These are phyloP conservation scores for Hypomecis atomaria DNA, from an alignment of 2,888 invertebrate species.

Conservation along the genomic window DNA sequence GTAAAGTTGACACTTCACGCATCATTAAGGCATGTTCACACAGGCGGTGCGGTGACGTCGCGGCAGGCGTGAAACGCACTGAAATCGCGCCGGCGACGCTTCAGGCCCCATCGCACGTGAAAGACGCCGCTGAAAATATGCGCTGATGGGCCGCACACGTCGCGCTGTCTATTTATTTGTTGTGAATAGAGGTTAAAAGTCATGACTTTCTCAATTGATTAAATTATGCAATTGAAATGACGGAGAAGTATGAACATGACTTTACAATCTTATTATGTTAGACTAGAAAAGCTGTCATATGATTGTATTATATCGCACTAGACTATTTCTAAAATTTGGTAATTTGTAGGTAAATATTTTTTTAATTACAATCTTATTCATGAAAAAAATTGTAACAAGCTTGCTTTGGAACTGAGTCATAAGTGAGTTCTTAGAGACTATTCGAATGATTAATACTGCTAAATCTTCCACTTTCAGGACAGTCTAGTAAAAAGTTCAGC, in stretches of 20 bases:
- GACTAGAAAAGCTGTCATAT: not conserved
- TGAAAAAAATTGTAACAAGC: too few relatives aligned
- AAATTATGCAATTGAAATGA: slow-evolving; percentile 10
- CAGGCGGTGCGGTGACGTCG: slow-evolving; percentile 53
- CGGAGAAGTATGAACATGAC: not conserved
- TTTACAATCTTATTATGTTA: not conserved
- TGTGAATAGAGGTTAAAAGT: slow-evolving; percentile 21
- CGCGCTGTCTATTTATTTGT: slow-evolving; percentile 45
- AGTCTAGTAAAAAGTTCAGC: not conserved
- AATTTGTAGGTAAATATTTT: too few relatives aligned
- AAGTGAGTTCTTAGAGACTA: too few relatives aligned
- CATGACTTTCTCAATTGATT: slow-evolving; percentile 7
- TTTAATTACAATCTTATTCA: too few relatives aligned
- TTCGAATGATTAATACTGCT: too few relatives aligned
- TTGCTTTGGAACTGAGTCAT: too few relatives aligned
- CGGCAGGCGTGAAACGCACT: slow-evolving; percentile 76
- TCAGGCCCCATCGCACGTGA: slow-evolving; percentile 76
- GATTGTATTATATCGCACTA: too few relatives aligned
- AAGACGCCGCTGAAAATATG: slow-evolving; percentile 76
- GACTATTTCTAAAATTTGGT: too few relatives aligned
- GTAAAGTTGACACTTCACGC: slow-evolving; percentile 74
- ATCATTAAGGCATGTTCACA: slow-evolving; percentile 67
- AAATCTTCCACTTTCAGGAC: not conserved
- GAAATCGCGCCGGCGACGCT: slow-evolving; percentile 73
- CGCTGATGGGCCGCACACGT: slow-evolving; percentile 79